Base-by-base conservation (phyloP, 2,888 invertebrate genomes). In the Drosophila flavopinicola region DNA sequence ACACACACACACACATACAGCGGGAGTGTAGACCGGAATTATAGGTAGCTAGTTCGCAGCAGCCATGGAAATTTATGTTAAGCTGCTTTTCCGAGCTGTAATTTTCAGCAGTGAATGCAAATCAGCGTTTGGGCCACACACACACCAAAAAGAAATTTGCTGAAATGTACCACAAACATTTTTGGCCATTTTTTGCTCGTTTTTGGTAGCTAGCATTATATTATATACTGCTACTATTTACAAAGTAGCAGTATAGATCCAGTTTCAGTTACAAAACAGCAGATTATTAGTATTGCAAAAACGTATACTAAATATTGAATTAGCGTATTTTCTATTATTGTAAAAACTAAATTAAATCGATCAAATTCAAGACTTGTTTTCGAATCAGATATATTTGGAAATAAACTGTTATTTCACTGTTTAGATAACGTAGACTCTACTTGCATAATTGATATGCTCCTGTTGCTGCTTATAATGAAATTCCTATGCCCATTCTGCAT, bases 31-130 rank as follows among this genome's bases (percentile, higher is more conserved):
- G 24, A 39, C 37, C 27, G 32, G 33, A 52, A 70, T 49, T 56
- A 49, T 59, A 51, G 53, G 49, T 59, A 57, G 39, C 51, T 20
- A 64, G 53, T 35, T 45, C 35, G 42, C 38, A 53, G 59, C 60
- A 25, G 63, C 30, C 41, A 61, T 67, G 48, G 37, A 64, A 72
- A 72, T 72, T 72, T 68, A 73, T 72, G 73, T 73, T 73, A 72
- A 72, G 73, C 73, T 68, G 69, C 74, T 72, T 73, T 68, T 65
- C 68, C 54, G 48, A 73, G 48, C 32, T 59, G 56, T 73, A 68
- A 73, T 73, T 68, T 72, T 51, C 67, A 45, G 29, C 39, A 54
- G 38, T 52, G 58, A 53, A 72, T 73, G 58, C 58, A 72, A 72
- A 73, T 68, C 73, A 64, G 33, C 57, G 30, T 37, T 44, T 48